Percentiles rank a stretch among this genome's conserved stretches.
Conservation (phyloP, 2,113 vertebrate genomes). For the Aptenodytes patagonicus region DNA sequence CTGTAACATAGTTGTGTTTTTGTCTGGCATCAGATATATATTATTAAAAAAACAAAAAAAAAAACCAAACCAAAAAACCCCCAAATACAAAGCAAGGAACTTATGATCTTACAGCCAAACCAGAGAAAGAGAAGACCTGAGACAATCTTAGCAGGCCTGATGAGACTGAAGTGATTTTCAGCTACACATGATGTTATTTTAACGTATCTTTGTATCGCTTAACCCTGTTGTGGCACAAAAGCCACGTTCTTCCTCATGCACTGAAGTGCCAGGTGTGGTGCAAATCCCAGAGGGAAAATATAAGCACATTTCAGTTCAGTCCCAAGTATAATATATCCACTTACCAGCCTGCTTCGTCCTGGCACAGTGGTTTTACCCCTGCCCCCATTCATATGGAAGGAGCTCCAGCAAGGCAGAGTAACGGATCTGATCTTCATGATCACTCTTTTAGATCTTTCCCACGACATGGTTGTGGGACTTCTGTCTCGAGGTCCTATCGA, state of each 20-base stretch:
- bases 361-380: not conserved
- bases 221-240: not conserved
- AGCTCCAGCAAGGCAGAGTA: not conserved
- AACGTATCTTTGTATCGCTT: not conserved
- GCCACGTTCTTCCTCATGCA: not conserved
- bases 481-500: not conserved
- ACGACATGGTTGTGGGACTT: not conserved
- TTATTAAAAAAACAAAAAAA: not conserved
- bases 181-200: not conserved
- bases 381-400: not conserved
- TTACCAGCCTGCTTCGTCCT: not conserved
- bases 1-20: not conserved
- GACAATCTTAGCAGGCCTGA: not conserved
- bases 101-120: not conserved
- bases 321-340: not conserved
- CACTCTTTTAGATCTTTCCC: not conserved
- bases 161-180: not conserved
- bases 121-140: not conserved
- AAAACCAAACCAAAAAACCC: too few relatives aligned
- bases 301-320: fast-evolving
- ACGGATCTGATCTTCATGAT: not conserved
- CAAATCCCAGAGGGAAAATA: not conserved
- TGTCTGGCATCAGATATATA: not conserved
- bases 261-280: not conserved
- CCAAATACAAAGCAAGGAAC: not conserved